A percentile compares a stretch with the other conserved stretches of the same genome.
phyloP scores from a whole-genome alignment of 2,113 vertebrate species.

The Pituophis catenifer region DNA sequence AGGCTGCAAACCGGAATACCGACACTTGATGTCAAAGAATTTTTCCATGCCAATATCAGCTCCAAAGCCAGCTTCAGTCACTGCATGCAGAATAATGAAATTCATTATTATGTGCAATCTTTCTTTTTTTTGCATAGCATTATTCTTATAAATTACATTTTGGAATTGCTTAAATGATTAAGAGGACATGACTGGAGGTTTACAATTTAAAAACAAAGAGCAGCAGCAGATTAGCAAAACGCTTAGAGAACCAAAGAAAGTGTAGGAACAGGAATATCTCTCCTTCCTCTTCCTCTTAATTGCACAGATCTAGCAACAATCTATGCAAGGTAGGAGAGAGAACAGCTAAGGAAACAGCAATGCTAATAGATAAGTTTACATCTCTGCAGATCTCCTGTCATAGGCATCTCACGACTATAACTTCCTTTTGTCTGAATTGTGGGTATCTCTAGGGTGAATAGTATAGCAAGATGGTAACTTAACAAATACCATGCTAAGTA shows the following conservation, averaged over 20 bases:
- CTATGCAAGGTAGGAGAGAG: neutral
- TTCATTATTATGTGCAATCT: neutral
- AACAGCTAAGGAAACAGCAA: neutral
- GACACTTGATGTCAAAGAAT: constrained; percentile 98
- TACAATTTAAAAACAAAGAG: neutral
- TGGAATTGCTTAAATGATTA: neutral
- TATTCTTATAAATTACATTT: neutral
- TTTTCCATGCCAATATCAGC: constrained; percentile 99
- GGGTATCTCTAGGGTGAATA: neutral
- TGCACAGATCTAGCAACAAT: too few species aligned
- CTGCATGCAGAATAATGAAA: constrained; percentile 63
- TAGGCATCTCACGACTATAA: neutral
- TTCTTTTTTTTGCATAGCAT: neutral
- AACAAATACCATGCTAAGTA: neutral
- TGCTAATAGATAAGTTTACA: neutral
- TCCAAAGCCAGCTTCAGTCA: constrained; percentile 97
- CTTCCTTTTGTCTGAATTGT: neutral
- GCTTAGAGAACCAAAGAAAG: neutral
- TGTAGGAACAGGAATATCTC: too few species aligned
- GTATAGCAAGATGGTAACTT: neutral
- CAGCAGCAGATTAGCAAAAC: neutral
- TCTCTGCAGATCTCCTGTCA: neutral
- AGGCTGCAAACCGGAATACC: constrained; percentile 88
- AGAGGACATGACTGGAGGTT: neutral
- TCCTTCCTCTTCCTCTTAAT: neutral